phyloP scores from a whole-genome alignment of 2,113 vertebrate species.

The Zootoca vivipara region DNA sequence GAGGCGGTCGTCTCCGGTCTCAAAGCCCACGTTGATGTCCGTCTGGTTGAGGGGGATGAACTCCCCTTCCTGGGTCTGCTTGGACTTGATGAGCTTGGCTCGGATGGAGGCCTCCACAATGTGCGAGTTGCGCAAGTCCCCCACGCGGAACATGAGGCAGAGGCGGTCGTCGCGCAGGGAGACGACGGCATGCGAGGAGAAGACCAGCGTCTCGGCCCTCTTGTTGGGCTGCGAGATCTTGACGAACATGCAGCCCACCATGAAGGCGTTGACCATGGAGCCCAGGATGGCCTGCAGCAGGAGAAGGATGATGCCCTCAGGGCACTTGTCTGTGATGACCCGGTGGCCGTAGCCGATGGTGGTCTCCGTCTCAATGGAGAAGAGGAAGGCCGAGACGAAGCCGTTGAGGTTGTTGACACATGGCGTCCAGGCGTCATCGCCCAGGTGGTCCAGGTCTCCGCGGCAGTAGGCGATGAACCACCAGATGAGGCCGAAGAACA shows the following conservation, averaged over 20 bases:
- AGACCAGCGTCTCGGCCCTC: slow-evolving; percentile 85
- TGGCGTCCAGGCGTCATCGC: slow-evolving; percentile 91
- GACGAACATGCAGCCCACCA: slow-evolving; percentile 92
- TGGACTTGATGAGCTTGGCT: slow-evolving; percentile 88
- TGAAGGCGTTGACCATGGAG: slow-evolving; percentile 98
- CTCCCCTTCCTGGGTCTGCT: slow-evolving; percentile 88
- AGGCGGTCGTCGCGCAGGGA: slow-evolving; percentile 82
- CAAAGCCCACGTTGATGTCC: slow-evolving; percentile 87
- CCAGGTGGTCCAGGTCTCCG: slow-evolving; percentile 95
- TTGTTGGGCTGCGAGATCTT: slow-evolving; percentile 92
- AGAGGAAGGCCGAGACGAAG: slow-evolving; percentile 95
- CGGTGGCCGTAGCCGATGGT: slow-evolving; percentile 96
- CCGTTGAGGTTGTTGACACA: slow-evolving; percentile 97
- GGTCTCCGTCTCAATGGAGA: slow-evolving; percentile 97
- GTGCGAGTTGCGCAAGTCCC: slow-evolving; percentile 87
- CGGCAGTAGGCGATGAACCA: slow-evolving; percentile 96
- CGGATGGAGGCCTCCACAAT: slow-evolving; percentile 90
- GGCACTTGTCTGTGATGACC: slow-evolving; percentile 96
- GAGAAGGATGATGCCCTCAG: slow-evolving; percentile 92
- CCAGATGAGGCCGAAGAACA: slow-evolving; percentile 97
- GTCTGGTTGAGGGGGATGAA: slow-evolving; percentile 90
- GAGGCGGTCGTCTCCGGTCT: slow-evolving; percentile 87
- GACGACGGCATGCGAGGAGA: slow-evolving; percentile 88
- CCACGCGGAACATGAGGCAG: slow-evolving; percentile 89
- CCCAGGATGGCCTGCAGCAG: slow-evolving; percentile 95